Percentiles rank a stretch among this genome's conserved stretches.
These are phyloP conservation scores for Argyra leucocephala DNA, from an alignment of 2,888 invertebrate species.

Conservation along the genomic window DNA sequence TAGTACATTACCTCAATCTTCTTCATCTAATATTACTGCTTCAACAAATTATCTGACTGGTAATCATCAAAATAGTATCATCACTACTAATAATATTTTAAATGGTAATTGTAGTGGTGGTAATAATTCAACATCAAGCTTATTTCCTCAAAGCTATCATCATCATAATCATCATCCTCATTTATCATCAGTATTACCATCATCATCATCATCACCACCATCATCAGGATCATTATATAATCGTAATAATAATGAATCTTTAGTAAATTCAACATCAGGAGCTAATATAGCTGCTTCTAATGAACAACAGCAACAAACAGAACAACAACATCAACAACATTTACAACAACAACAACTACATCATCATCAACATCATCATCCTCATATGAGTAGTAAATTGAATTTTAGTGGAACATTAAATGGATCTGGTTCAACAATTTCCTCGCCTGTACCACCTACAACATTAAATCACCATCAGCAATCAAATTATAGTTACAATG, in stretches of 20 bases:
- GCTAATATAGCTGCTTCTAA: background rate
- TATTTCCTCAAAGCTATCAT: conserved; percentile 7
- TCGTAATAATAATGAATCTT: background rate
- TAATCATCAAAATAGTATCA: background rate
- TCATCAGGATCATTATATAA: conserved; percentile 8
- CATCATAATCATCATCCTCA: background rate
- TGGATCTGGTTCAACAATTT: background rate
- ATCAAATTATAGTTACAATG: background rate
- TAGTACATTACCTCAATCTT: no score
- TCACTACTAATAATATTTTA: background rate
- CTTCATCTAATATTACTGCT: no score
- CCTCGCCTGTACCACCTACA: background rate
- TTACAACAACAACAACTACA: background rate
- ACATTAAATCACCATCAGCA: background rate
- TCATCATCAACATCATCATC: background rate
- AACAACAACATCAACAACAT: background rate
- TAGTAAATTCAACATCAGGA: background rate
- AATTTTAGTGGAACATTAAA: background rate
- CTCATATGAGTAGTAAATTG: background rate
- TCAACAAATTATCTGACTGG: background rate
- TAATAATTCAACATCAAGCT: background rate
- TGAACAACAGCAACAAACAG: background rate
- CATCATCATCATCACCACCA: conserved; percentile 2
- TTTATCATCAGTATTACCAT: conserved; percentile 3
- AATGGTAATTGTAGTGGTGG: background rate